Evolutionary conservation across 2,113 vertebrate species (phyloP), one percentile per base, ranked within the genome.

Genomic region (Propithecus coquereli): DNA sequence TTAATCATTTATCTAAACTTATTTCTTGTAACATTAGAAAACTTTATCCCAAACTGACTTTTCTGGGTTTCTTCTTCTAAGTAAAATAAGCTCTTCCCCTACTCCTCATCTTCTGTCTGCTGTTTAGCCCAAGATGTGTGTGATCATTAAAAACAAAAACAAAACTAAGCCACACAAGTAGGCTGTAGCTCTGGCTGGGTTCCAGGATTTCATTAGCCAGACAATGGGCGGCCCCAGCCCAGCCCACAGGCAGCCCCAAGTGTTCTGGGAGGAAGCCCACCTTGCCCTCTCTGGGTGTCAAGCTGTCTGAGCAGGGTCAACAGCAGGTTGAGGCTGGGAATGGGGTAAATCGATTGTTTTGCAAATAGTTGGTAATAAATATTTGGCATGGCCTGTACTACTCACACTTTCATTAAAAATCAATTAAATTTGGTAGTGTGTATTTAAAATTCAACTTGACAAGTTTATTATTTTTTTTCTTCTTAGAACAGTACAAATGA

Each of bases 121-220:
- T 76, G 91, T 92, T 87, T 70, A 40, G 4, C 34, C 43, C 73
- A 88, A 93, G 68, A 86, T 71, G 17, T 87, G 43, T 83, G 40
- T 74, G 90, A 92, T 91, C 83, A 47, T 91, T 94, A 66, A 95
- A 95, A 94, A 83, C 94, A 96, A 97, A 96, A 97, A 87, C 87
- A 77, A 94, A 94, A 47, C 91, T 45, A 82, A 94, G 94, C 80
- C 68, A 66, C 59, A 3, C 40, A 84, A 27, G 50, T 92, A 70
- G 92, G 27, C 73, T 54, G 32, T 59, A 92, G 87, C 11, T 4
- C 34, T 76, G 97, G 92, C 96, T 91, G 32, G 9, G 6, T 95
- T 90, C 94, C 97, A 97, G 96, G 17, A 92, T 84, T 40, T 0
- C 40, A 6, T 97, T 95, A 81, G 79, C 61, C 63, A 94, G 97